phyloP scores from a whole-genome alignment of 2,888 invertebrate genomes.

The Unio delphinus region DNA sequence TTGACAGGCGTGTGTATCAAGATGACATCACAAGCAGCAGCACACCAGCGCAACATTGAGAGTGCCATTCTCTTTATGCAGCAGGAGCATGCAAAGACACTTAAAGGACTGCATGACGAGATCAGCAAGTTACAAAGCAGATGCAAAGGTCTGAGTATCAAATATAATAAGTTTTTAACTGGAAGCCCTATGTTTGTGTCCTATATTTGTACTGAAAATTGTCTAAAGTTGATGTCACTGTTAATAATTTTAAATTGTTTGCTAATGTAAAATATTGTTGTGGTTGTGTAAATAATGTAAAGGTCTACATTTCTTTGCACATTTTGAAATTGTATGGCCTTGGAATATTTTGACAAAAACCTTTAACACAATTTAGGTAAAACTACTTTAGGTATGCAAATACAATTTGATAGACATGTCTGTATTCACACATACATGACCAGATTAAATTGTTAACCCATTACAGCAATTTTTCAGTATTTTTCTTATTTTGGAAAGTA shows the following conservation, averaged over 20 bases:
- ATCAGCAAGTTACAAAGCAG: constrained; percentile 66
- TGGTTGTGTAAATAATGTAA: neutral
- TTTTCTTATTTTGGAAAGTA: too few relatives aligned
- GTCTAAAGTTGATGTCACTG: neutral
- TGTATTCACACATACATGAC: too few relatives aligned
- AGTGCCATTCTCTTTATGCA: constrained; percentile 68
- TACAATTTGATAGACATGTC: too few relatives aligned
- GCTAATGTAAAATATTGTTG: neutral
- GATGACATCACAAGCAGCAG: constrained; percentile 59
- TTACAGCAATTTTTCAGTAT: too few relatives aligned
- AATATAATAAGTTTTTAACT: neutral
- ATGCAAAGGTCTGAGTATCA: constrained; percentile 59
- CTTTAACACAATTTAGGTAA: too few relatives aligned
- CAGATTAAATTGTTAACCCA: too few relatives aligned
- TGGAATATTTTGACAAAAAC: too few relatives aligned
- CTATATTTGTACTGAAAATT: neutral
- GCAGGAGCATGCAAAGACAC: constrained; percentile 67
- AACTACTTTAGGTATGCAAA: too few relatives aligned
- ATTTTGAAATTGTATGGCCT: too few relatives aligned
- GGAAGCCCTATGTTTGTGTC: neutral
- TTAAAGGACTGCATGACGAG: constrained; percentile 68
- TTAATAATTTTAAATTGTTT: neutral
- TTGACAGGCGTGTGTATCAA: neutral
- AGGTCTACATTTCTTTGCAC: too few relatives aligned
- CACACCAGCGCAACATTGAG: constrained; percentile 62